Evolutionary conservation across 1,140 invertebrate genomes (phyloP), one percentile per base, ranked within the genome.

Genomic region (Drosophila varians): DNA sequence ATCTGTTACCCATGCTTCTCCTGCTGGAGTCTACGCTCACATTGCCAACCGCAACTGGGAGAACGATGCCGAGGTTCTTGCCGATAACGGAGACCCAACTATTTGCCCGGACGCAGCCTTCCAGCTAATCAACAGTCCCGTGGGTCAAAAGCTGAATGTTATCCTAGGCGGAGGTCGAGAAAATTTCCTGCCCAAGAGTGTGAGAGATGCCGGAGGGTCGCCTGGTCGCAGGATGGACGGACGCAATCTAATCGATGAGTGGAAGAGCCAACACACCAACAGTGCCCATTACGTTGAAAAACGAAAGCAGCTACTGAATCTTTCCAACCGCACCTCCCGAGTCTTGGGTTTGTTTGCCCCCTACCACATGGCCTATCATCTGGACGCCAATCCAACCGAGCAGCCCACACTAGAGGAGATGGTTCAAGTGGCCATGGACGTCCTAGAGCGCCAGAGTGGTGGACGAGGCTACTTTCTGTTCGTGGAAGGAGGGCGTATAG

Each of bases 1-100:
- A 0, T 92, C 96, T 19, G 92, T 97, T 1, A 96, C 96, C 0
- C 96, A 97, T 77, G 96, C 96, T 3, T 96, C 96, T 0, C 96
- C 96, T 0, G 94, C 95, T 0, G 93, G 93, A 4, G 91, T 92
- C 2, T 98, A 96, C 90, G 96, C 96, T 0, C 94, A 96, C 74
- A 92, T 93, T 0, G 93, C 96, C 0, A 92, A 95, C 74, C 92
- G 96, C 34, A 93, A 96, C 72, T 97, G 96, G 96, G 96, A 97
- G 91, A 94, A 93, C 71, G 95, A 96, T 83, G 92, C 91, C 0
- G 93, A 94, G 40, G 92, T 96, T n/a, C 21, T 74, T 40, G 64
- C 48, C 0, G 89, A 74, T 2, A 79, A 78, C 36, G 91, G 87
- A 11, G 62, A 16, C 60, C 82, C 49, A 38, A 74, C 82, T 0